phyloP scores from a whole-genome alignment of 2,888 invertebrate species.

The Cabera pusaria region DNA sequence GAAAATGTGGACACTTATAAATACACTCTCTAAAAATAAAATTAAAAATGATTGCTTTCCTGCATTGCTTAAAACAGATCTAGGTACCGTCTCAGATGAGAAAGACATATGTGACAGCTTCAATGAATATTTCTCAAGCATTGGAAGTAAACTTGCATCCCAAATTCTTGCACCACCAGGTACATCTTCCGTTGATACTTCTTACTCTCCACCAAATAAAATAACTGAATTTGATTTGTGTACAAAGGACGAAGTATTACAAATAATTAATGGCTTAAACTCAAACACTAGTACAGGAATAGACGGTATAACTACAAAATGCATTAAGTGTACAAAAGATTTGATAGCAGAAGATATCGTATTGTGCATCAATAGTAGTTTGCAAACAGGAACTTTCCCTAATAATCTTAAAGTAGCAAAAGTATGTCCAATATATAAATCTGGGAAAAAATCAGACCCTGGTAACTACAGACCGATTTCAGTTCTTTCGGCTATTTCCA shows the following conservation, averaged over 20 bases:
- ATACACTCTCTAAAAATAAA: conserved; percentile 19
- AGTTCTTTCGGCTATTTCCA: conserved; percentile 2
- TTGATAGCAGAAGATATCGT: conserved; percentile 2
- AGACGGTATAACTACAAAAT: conserved; percentile 17
- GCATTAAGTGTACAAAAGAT: conserved; percentile 14
- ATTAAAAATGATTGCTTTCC: conserved; percentile 10
- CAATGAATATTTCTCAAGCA: conserved; percentile 20
- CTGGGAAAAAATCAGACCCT: conserved; percentile 9
- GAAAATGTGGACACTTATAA: conserved; percentile 17
- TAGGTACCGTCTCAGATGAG: too few species aligned
- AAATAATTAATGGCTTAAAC: conserved; percentile 10
- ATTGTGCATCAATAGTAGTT: background rate
- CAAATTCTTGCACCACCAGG: conserved; percentile 18
- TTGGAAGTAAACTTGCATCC: conserved; percentile 20
- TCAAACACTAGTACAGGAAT: conserved; percentile 15
- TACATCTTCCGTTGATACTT: background rate
- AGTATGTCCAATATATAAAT: conserved; percentile 11
- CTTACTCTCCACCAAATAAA: too few species aligned
- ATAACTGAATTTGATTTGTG: background rate
- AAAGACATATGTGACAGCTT: conserved; percentile 23
- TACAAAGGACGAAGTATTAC: background rate
- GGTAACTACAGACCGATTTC: conserved; percentile 14
- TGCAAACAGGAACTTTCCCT: background rate
- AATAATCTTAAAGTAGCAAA: background rate
- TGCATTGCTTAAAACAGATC: too few species aligned